Evolutionary conservation across 2,113 vertebrate genomes (phyloP), one percentile per base, ranked within the genome.

Genomic region (Colistium nudipinnis): DNA sequence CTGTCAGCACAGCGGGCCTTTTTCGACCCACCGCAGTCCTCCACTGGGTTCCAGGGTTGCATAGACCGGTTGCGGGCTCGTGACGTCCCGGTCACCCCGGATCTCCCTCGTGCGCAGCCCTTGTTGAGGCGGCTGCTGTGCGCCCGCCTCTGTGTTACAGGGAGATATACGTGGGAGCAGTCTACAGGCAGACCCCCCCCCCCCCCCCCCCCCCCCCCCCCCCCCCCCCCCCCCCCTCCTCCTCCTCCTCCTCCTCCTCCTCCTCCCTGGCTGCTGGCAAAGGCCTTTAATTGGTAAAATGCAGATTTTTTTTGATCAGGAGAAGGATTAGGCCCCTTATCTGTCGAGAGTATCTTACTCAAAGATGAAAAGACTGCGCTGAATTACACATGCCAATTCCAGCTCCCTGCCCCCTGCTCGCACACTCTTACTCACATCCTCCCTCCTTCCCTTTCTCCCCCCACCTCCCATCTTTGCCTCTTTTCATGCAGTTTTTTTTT

Each of bases 241-340:
- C n/a, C n/a, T 76, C 88, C 67, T 92, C 93, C 93, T 93, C 89
- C 92, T 90, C 80, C 88, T 67, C 31, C 31, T 89, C 92, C 90
- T 78, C 88, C 69, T 91, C 93, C 93, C 93, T 93, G 91, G 94
- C 95, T 95, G 92, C 94, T 94, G 95, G 96, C 94, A 85, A 91
- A 85, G 93, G 93, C 92, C 93, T 95, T 96, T 98, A 98, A 98
- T 98, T 98, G 96, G 95, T 95, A 97, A 97, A 97, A 97, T 97
- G 95, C 94, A 95, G 95, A 96, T 98, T 95, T 95, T 94, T 95
- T 94, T 96, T 96, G 94, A 99, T 98, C 95, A 96, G 91, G 93
- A 94, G 93, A 92, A 90, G 96, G 95, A 98, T 98, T 97, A 98
- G 94, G 94, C 90, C 85, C 90, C 90, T 96, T 99, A 99, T 98